Conservation (phyloP, 2,888 invertebrate genomes). For the Andrena haemorrhoa region DNA sequence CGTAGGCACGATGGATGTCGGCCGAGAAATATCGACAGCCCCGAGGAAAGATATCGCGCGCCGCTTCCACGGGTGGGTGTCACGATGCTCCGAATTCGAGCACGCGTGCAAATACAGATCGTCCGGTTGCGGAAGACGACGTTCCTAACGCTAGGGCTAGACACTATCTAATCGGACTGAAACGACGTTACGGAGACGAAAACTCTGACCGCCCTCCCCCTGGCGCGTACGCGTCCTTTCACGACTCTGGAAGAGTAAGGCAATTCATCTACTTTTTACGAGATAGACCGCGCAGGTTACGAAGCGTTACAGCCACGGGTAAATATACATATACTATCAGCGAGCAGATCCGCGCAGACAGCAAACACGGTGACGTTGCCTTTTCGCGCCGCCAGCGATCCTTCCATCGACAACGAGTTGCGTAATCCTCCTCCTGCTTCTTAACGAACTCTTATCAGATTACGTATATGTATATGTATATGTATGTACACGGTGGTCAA, state of each 20-base stretch:
- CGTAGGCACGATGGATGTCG: slow-evolving; percentile 25
- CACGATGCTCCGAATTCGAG: neutral
- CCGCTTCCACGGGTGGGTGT: neutral
- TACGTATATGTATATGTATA: slow-evolving; percentile 60
- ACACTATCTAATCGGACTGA: slow-evolving; percentile 38
- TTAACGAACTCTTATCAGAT: slow-evolving; percentile 59
- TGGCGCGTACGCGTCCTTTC: slow-evolving; percentile 12
- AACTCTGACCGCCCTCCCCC: neutral
- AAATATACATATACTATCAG: neutral
- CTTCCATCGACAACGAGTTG: slow-evolving; percentile 21
- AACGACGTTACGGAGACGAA: slow-evolving; percentile 26
- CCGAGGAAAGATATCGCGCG: neutral
- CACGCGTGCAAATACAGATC: neutral
- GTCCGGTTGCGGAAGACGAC: neutral
- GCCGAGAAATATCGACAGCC: neutral
- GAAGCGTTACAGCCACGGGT: slow-evolving; percentile 17
- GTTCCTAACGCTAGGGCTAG: slow-evolving; percentile 17
- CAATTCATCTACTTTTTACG: slow-evolving; percentile 43
- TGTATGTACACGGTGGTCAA: slow-evolving; percentile 45
- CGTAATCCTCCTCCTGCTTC: slow-evolving; percentile 32
- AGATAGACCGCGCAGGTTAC: slow-evolving; percentile 26
- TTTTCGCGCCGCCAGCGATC: neutral
- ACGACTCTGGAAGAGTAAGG: slow-evolving; percentile 58
- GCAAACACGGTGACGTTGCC: neutral
- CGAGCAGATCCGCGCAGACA: neutral